A percentile compares a stretch with the other conserved stretches of the same genome.
Conservation (phyloP, 2,797 vertebrate genomes). For the Dermochelys coriacea region DNA sequence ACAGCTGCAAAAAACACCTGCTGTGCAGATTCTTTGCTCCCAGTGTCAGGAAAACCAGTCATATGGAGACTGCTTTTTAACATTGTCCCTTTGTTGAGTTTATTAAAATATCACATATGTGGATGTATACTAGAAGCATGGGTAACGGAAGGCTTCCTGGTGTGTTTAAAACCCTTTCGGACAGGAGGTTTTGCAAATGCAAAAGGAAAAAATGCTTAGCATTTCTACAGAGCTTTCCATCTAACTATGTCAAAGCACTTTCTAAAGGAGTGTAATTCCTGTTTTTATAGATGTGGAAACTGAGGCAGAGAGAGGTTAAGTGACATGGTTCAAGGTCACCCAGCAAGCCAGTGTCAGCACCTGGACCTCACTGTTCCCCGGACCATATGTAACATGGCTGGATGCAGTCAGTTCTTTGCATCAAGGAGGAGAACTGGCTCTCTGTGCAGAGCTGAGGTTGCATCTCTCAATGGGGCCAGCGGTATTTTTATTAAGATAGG, state of each 20-base stretch:
- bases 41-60: background rate
- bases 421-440: background rate
- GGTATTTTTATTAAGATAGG: background rate
- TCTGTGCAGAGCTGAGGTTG: background rate
- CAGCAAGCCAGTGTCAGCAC: accelerated
- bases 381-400: background rate
- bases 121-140: background rate
- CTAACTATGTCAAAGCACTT: background rate
- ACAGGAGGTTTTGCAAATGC: background rate
- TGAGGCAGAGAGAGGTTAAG: accelerated
- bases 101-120: background rate
- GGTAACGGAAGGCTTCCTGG: background rate
- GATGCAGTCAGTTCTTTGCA: background rate
- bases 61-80: background rate
- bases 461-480: background rate
- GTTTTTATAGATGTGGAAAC: background rate
- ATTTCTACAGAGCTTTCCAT: background rate
- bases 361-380: background rate
- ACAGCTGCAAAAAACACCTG: background rate
- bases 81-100: background rate
- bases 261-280: background rate
- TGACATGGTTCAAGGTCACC: background rate
- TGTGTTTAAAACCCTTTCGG: background rate
- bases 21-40: background rate
- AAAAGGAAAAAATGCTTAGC: background rate